Percentiles rank a stretch among this genome's conserved stretches.
phyloP scores from a whole-genome alignment of 2,888 invertebrate genomes.

The Cephus sareptanus region DNA sequence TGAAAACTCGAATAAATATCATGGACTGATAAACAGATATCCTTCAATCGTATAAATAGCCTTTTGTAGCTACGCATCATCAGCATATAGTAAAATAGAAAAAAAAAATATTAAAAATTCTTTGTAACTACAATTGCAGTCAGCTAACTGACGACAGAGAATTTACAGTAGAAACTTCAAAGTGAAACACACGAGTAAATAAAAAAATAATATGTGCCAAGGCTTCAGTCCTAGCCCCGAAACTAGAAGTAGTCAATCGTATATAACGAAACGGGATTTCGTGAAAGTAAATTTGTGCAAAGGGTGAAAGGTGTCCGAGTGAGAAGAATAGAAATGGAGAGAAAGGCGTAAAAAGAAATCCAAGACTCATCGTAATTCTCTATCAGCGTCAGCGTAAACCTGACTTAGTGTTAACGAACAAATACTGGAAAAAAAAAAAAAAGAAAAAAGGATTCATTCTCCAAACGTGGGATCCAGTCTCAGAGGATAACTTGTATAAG shows the following conservation, averaged over 20 bases:
- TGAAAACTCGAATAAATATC: too few relatives aligned
- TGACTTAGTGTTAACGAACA: neutral
- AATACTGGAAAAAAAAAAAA: neutral
- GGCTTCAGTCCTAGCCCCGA: too few relatives aligned
- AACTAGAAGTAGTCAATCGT: neutral
- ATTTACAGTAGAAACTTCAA: neutral
- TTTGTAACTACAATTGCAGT: too few relatives aligned
- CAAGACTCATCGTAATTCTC: neutral
- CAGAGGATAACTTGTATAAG: neutral
- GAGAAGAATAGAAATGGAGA: neutral
- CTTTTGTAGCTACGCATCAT: too few relatives aligned
- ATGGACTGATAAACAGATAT: too few relatives aligned
- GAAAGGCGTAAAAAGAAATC: neutral
- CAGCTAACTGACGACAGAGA: neutral
- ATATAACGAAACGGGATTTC: neutral
- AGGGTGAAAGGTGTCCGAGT: neutral
- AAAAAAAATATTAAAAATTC: too few relatives aligned
- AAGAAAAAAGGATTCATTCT: neutral
- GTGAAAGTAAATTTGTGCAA: neutral
- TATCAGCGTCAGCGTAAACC: neutral
- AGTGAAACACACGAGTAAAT: neutral
- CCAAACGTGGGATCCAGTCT: neutral
- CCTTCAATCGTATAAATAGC: too few relatives aligned
- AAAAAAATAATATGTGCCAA: neutral
- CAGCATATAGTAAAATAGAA: too few relatives aligned